These are phyloP conservation scores for Cheirogaleus medius DNA, from an alignment of 2,113 vertebrate genomes.

Conservation along the genomic window DNA sequence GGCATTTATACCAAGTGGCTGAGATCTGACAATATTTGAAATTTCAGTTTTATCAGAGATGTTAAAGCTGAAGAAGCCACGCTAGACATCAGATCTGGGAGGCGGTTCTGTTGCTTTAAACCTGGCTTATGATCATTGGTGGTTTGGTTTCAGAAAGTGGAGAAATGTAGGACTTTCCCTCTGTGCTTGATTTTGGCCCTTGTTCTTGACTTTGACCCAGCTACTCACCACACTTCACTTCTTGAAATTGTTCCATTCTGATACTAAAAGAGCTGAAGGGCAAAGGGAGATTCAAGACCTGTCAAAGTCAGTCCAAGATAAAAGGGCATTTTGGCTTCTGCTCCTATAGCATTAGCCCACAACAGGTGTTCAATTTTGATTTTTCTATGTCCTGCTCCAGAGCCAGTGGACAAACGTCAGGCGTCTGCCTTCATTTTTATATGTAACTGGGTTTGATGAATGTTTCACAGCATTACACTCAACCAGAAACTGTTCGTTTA, in stretches of 20 bases:
- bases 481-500: conserved; percentile 34
- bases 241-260: conserved; percentile 36
- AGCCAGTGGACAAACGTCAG: not conserved
- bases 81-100: not conserved
- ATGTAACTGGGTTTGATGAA: conserved; percentile 42
- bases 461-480: not conserved
- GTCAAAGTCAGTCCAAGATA: not conserved
- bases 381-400: not conserved
- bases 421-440: conserved; percentile 32
- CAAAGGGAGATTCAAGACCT: conserved; percentile 7
- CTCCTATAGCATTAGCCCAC: not conserved
- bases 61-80: not conserved
- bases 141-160: not conserved
- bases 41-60: not conserved
- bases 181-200: conserved; percentile 14
- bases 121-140: not conserved
- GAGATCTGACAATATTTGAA: not conserved
- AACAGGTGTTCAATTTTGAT: not conserved
- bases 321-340: not conserved
- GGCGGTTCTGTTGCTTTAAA: not conserved
- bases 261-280: not conserved
- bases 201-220: not conserved
- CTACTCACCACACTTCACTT: not conserved
- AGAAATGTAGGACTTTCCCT: not conserved
- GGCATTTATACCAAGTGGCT: not conserved